Conservation (phyloP, 2,888 invertebrate genomes). For the Physocephala rufipes region DNA sequence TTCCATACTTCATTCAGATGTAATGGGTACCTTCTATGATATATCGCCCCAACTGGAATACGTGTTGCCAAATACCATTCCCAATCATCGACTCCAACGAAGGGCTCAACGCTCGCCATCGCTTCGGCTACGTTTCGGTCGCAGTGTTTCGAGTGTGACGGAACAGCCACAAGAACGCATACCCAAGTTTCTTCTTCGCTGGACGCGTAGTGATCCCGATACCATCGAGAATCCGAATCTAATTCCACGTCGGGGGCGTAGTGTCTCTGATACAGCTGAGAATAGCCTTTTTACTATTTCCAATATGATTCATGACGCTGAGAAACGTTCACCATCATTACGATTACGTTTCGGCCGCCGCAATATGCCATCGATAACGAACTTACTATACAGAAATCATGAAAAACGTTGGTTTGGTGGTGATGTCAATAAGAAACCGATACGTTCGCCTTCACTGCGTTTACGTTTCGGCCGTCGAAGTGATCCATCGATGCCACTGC, state of each 20-base stretch:
- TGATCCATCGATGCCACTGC: conserved; percentile 71
- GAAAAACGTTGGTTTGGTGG: conserved; percentile 66
- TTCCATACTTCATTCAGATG: conserved; percentile 43
- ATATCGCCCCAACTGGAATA: conserved; percentile 64
- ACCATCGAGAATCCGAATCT: too few species aligned
- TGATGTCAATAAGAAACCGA: conserved; percentile 75
- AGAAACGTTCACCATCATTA: conserved; percentile 72
- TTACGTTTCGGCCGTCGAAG: conserved; percentile 81
- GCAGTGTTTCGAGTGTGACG: conserved; percentile 79
- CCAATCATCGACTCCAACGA: conserved; percentile 75
- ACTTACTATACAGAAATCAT: conserved; percentile 45
- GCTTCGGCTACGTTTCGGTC: conserved; percentile 79
- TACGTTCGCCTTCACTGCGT: conserved; percentile 79
- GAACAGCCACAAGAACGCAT: too few species aligned
- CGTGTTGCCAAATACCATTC: conserved; percentile 63
- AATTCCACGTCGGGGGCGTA: too few species aligned
- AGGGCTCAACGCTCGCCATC: conserved; percentile 81
- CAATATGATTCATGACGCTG: too few species aligned
- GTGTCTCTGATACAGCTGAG: too few species aligned
- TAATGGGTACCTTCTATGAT: conserved; percentile 61
- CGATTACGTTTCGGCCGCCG: conserved; percentile 80
- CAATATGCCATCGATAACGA: conserved; percentile 71
- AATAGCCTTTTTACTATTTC: too few species aligned
- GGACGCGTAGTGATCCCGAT: conserved; percentile 75
- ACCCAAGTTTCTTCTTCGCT: conserved; percentile 79